These are phyloP conservation scores for Achroia grisella DNA, from an alignment of 1,140 invertebrate genomes.

Conservation along the genomic window DNA sequence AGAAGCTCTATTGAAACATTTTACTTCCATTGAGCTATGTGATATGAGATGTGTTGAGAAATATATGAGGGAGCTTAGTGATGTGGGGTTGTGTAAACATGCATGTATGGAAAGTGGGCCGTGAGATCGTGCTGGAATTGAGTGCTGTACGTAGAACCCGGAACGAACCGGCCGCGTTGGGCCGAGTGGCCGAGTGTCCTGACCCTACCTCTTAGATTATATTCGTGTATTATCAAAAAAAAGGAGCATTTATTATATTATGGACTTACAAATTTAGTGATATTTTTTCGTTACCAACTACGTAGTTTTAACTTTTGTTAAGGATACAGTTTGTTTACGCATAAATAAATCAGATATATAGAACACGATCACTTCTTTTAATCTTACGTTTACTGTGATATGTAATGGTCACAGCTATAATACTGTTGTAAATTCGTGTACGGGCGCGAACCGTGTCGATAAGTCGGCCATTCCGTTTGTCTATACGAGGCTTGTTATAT, in stretches of 20 bases:
- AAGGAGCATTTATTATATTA: constrained; percentile 47
- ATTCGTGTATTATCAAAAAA: constrained; percentile 42
- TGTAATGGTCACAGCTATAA: constrained; percentile 27
- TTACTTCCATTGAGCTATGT: no score
- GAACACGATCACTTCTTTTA: constrained; percentile 9
- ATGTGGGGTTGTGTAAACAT: not conserved
- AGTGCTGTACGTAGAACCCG: no score
- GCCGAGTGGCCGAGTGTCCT: constrained; percentile 15
- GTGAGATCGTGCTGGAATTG: no score
- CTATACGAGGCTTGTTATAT: not conserved
- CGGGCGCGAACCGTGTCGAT: no score
- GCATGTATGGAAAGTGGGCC: no score
- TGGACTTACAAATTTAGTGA: constrained; percentile 46
- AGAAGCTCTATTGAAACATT: no score
- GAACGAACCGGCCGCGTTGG: no score
- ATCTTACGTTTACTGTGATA: constrained; percentile 33
- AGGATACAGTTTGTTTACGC: constrained; percentile 27
- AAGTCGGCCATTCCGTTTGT: not conserved
- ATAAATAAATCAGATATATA: not conserved
- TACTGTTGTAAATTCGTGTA: constrained; percentile 17
- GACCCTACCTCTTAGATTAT: constrained; percentile 61
- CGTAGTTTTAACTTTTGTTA: constrained; percentile 34
- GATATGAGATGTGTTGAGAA: no score
- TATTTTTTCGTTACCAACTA: constrained; percentile 63
- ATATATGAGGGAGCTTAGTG: not conserved